A percentile compares a stretch with the other conserved stretches of the same genome.
These are phyloP conservation scores for Odocoileus hemionus DNA, from an alignment of 2,113 vertebrate genomes.

Conservation along the genomic window DNA sequence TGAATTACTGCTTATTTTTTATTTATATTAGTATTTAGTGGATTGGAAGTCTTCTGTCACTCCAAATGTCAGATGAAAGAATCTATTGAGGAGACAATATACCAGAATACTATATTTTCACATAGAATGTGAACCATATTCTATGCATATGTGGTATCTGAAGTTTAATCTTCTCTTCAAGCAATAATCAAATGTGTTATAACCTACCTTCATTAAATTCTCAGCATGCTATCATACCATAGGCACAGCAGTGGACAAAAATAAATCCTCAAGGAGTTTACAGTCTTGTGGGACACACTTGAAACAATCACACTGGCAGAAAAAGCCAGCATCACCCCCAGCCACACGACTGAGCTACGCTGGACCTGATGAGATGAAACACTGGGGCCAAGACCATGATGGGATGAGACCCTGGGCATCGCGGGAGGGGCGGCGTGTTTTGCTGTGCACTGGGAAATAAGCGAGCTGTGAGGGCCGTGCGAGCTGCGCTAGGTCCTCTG, in stretches of 20 bases:
- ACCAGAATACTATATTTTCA: neutral
- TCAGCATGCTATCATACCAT: neutral
- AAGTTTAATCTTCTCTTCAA: slow-evolving; percentile 5
- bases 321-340: neutral
- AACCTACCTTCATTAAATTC: neutral
- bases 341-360: neutral
- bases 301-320: neutral
- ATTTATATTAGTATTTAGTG: neutral
- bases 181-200: neutral
- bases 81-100: neutral
- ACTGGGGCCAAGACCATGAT: neutral
- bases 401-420: neutral
- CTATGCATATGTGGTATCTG: neutral
- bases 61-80: neutral
- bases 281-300: neutral
- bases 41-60: neutral
- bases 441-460: neutral
- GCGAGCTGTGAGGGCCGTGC: neutral
- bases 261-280: neutral
- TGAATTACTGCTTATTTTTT: neutral
- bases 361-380: neutral
- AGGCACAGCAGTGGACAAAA: neutral
- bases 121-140: neutral
- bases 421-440: neutral
- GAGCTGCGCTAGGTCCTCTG: neutral